A percentile compares a stretch with the other conserved stretches of the same genome.
phyloP scores from a whole-genome alignment of 1,140 invertebrate genomes.

The Tribolium castaneum region DNA sequence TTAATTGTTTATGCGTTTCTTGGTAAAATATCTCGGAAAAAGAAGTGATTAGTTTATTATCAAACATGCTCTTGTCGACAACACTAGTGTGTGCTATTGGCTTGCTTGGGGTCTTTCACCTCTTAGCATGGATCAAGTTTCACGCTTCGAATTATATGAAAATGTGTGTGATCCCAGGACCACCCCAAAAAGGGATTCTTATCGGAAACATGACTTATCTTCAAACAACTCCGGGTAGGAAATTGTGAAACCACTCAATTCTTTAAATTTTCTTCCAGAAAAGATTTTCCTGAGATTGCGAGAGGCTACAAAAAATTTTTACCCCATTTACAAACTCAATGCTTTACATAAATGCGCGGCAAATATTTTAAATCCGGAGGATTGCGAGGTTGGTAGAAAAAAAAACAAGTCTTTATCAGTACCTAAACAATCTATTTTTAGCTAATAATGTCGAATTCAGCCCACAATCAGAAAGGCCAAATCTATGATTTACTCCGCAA shows the following conservation, averaged over 20 bases:
- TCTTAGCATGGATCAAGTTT: not conserved
- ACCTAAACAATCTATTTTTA: not conserved
- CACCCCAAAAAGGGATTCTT: not conserved
- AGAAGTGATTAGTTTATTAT: not conserved
- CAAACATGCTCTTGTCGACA: not conserved
- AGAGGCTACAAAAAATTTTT: not conserved
- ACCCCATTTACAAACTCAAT: constrained; percentile 3
- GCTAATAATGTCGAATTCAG: constrained; percentile 1
- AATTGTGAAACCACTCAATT: not conserved
- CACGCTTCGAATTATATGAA: not conserved
- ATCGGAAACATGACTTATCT: constrained; percentile 3
- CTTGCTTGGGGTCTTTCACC: not conserved
- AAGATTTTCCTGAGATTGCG: not conserved
- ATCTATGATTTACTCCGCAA: constrained; percentile 10
- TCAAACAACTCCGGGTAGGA: not conserved
- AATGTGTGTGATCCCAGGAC: not conserved
- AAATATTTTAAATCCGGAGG: constrained; percentile 6
- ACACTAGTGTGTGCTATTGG: not conserved
- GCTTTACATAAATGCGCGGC: not conserved
- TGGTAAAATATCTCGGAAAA: not conserved
- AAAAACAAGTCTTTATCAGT: not conserved
- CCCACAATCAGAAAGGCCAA: not conserved
- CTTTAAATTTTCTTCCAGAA: not conserved
- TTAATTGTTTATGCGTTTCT: not conserved
- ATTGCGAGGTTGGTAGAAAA: not conserved